phyloP scores from a whole-genome alignment of 2,888 invertebrate species.

The Didymodactylos carnosus region DNA sequence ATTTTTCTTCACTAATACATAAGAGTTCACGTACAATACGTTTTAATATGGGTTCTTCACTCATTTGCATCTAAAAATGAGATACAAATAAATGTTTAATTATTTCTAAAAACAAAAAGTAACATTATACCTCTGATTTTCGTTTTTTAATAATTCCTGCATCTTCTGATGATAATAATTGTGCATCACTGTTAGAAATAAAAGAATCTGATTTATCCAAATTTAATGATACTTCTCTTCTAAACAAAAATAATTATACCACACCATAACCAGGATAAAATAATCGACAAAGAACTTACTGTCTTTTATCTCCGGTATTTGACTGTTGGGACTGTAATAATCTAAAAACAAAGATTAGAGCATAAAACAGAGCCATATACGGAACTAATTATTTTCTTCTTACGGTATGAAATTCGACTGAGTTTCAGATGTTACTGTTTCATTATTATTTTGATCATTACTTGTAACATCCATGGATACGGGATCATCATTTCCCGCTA shows the following conservation, averaged over 20 bases:
- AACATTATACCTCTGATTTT: background rate
- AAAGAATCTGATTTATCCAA: background rate
- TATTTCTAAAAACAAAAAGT: background rate
- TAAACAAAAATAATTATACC: background rate
- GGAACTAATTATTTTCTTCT: too few species aligned
- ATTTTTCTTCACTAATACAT: background rate
- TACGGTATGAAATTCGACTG: too few species aligned
- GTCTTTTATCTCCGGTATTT: too few species aligned
- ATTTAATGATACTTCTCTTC: background rate
- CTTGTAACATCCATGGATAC: too few species aligned
- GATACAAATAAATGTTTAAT: background rate
- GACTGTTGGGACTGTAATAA: too few species aligned
- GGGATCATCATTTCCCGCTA: too few species aligned
- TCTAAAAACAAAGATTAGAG: too few species aligned
- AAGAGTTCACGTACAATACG: background rate
- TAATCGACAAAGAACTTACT: background rate
- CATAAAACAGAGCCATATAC: too few species aligned
- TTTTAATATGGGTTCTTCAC: background rate
- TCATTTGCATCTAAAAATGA: background rate
- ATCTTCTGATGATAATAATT: background rate
- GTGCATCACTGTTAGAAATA: background rate
- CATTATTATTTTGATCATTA: background rate
- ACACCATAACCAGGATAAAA: background rate
- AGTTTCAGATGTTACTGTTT: background rate
- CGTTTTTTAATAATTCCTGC: background rate